Evolutionary conservation across 2,888 invertebrate genomes (phyloP).

Genomic region (Trisateles emortualis): DNA sequence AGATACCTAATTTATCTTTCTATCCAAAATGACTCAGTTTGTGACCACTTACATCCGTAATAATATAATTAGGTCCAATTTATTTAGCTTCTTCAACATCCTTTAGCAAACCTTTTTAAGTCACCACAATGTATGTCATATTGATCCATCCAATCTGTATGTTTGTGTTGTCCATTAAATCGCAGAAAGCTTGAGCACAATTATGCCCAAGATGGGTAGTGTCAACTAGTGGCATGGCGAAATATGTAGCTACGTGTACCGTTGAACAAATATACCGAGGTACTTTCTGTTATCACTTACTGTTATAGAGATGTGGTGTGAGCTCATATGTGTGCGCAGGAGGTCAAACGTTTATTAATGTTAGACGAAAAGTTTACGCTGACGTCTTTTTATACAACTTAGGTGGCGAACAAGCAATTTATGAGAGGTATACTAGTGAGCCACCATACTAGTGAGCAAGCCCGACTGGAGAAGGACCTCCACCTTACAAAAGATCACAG

Average conservation of each 20-base stretch:
- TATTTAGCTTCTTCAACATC: neutral
- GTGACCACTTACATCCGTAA: too few relatives aligned
- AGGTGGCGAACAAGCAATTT: too few relatives aligned
- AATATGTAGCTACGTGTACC: slow-evolving; percentile 14
- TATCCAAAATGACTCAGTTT: too few relatives aligned
- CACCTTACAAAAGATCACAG: too few relatives aligned
- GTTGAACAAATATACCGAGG: slow-evolving; percentile 18
- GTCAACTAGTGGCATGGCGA: slow-evolving; percentile 57
- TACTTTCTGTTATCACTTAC: slow-evolving; percentile 19
- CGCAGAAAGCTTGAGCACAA: slow-evolving; percentile 54
- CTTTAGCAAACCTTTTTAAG: slow-evolving; percentile 6
- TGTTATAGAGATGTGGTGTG: slow-evolving; percentile 1
- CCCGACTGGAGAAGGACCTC: too few relatives aligned
- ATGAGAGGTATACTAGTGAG: too few relatives aligned
- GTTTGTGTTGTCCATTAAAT: slow-evolving; percentile 50
- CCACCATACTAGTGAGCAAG: too few relatives aligned
- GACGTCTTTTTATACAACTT: too few relatives aligned
- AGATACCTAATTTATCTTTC: too few relatives aligned
- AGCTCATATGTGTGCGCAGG: neutral
- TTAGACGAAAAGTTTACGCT: too few relatives aligned
- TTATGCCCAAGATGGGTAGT: slow-evolving; percentile 59
- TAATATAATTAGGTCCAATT: neutral
- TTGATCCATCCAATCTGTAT: slow-evolving; percentile 41
- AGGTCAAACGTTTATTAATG: neutral
- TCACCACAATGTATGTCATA: slow-evolving; percentile 50